Evolutionary conservation across 1,140 invertebrate species (phyloP).

Genomic region (Zeugodacus cucurbitae): DNA sequence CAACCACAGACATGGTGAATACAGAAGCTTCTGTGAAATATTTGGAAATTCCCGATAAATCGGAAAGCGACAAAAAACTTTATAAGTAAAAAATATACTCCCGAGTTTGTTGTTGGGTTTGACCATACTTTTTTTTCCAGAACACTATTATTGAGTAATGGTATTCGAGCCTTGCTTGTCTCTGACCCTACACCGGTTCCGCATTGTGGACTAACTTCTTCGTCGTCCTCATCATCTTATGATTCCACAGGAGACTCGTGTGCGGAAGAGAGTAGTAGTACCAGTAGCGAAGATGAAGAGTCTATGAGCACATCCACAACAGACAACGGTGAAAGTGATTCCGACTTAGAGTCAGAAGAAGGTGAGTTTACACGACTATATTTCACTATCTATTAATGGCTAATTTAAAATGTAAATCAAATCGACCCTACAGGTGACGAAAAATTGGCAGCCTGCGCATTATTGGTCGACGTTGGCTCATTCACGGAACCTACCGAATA

Average conservation of each 20-base stretch:
- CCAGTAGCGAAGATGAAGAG: conserved; percentile 48
- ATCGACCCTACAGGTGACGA: conserved; percentile 60
- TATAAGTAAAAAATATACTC: conserved; percentile 65
- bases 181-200: conserved; percentile 68
- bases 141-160: conserved; percentile 75
- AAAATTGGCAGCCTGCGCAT: conserved; percentile 75
- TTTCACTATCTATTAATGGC: neutral
- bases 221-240: conserved; percentile 52
- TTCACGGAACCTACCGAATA: conserved; percentile 78
- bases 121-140: conserved; percentile 58
- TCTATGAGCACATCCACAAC: conserved; percentile 52
- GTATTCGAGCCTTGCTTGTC: conserved; percentile 75
- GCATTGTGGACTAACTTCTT: conserved; percentile 56
- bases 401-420: neutral
- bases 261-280: conserved; percentile 46
- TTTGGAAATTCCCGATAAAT: conserved; percentile 69
- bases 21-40: conserved; percentile 46
- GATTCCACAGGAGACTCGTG: conserved; percentile 46
- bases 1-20: conserved; percentile 7
- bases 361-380: conserved; percentile 45
- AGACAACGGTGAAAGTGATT: conserved; percentile 55
- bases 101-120: neutral
- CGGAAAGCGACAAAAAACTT: conserved; percentile 72
- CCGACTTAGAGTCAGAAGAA: conserved; percentile 64
- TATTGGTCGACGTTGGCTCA: conserved; percentile 77